A percentile compares a stretch with the other conserved stretches of the same genome.
Conservation (phyloP, 1,140 invertebrate genomes). For the Ladona fulva region DNA sequence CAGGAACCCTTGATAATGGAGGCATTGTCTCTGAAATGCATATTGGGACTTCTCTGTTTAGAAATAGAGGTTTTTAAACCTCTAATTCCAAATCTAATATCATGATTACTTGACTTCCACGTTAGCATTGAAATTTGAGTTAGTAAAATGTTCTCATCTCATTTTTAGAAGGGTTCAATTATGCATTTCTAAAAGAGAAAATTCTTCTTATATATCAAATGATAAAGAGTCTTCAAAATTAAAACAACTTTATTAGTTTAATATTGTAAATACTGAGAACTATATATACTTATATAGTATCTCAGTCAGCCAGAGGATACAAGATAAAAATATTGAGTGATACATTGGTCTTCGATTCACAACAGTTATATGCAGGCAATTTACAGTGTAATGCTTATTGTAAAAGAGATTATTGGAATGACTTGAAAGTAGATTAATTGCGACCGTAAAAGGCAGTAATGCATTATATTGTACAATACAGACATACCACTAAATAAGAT, state of each 20-base stretch:
- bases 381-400: not conserved
- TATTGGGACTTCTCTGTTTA: too few relatives aligned
- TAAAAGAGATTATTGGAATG: not conserved
- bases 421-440: not conserved
- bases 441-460: not conserved
- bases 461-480: not conserved
- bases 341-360: not conserved
- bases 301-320: not conserved
- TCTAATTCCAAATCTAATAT: too few relatives aligned
- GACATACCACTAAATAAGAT: not conserved
- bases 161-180: too few relatives aligned
- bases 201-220: not conserved
- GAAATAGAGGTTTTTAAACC: too few relatives aligned
- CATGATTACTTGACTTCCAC: too few relatives aligned
- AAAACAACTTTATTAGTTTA: not conserved
- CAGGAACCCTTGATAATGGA: too few relatives aligned
- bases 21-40: too few relatives aligned
- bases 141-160: too few relatives aligned
- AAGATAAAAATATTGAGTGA: conserved; percentile 4
- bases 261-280: not conserved
- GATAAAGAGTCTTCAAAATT: not conserved
- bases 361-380: not conserved
- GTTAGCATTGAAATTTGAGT: too few relatives aligned
- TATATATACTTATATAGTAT: not conserved
- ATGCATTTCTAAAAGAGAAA: too few relatives aligned